These are phyloP conservation scores for Microcebus griseorufus DNA, from an alignment of 2,113 vertebrate species.

Conservation along the genomic window DNA sequence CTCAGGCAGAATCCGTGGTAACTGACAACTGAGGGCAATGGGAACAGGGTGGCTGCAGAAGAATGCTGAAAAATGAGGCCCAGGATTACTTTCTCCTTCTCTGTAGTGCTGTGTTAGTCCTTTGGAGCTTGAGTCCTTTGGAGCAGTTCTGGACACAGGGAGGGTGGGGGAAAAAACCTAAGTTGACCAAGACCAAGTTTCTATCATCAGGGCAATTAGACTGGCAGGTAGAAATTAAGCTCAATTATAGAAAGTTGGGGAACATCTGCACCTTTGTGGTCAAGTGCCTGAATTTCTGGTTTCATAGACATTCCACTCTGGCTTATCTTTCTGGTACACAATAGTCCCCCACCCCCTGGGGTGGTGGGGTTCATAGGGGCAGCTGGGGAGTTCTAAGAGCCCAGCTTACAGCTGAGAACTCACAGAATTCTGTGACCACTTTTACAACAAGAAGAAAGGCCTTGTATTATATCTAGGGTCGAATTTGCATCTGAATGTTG, in stretches of 20 bases:
- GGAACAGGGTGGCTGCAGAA: not conserved
- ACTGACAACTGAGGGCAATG: not conserved
- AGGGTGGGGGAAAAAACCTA: not conserved
- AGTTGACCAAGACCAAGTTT: not conserved
- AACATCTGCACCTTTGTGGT: not conserved
- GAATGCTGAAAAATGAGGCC: fast-evolving
- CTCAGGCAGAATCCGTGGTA: not conserved
- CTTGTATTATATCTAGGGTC: not conserved
- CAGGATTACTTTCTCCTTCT: fast-evolving
- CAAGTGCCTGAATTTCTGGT: not conserved
- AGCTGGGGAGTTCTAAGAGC: not conserved
- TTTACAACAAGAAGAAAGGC: not conserved
- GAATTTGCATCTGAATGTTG: not conserved
- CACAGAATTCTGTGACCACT: not conserved
- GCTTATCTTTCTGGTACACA: not conserved
- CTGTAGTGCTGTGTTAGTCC: not conserved
- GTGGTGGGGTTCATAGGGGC: not conserved
- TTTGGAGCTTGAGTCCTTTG: not conserved
- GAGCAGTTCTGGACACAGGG: not conserved
- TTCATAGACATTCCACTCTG: not conserved
- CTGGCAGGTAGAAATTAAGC: not conserved
- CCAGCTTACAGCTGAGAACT: not conserved
- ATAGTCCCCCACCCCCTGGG: not conserved
- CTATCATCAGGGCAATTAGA: not conserved
- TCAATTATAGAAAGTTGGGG: not conserved